Percentiles rank a stretch among this genome's conserved stretches.
Conservation (phyloP, 2,888 invertebrate species). For the Capitulum mitella region DNA sequence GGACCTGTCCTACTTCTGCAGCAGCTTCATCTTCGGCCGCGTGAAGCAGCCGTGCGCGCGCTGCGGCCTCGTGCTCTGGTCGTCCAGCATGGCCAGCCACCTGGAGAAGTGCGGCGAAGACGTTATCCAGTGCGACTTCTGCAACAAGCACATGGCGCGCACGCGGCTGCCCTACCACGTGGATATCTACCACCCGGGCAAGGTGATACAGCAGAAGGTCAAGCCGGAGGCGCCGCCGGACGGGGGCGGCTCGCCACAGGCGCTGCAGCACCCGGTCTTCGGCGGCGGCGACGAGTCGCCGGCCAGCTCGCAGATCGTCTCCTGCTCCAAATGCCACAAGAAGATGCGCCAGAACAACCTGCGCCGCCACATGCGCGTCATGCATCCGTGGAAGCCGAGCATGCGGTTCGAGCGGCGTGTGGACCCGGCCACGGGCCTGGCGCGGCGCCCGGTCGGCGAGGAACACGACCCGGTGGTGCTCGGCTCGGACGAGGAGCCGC, state of each 20-base stretch:
- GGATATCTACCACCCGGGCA: constrained; percentile 25
- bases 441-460: not conserved
- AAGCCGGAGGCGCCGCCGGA: not conserved
- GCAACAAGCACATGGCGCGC: constrained; percentile 26
- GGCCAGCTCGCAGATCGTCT: constrained; percentile 2
- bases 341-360: constrained; percentile 26
- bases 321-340: constrained; percentile 15
- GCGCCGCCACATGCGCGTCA: constrained; percentile 25
- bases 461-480: not conserved
- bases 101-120: constrained; percentile 25
- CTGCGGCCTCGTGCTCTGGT: constrained; percentile 23
- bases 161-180: constrained; percentile 24
- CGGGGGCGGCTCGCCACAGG: not conserved
- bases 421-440: constrained; percentile 7
- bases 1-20: constrained; percentile 24
- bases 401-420: not conserved
- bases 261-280: not conserved
- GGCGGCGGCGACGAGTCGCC: not conserved
- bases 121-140: constrained; percentile 23
- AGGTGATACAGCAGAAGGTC: constrained; percentile 16
- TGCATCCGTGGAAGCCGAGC: constrained; percentile 16
- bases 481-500: constrained; percentile 4
- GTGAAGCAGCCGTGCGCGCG: constrained; percentile 20
- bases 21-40: constrained; percentile 26
- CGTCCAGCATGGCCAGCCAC: constrained; percentile 22